Evolutionary conservation across 2,888 invertebrate species (phyloP).

Genomic region (Itoplectis maculator): DNA sequence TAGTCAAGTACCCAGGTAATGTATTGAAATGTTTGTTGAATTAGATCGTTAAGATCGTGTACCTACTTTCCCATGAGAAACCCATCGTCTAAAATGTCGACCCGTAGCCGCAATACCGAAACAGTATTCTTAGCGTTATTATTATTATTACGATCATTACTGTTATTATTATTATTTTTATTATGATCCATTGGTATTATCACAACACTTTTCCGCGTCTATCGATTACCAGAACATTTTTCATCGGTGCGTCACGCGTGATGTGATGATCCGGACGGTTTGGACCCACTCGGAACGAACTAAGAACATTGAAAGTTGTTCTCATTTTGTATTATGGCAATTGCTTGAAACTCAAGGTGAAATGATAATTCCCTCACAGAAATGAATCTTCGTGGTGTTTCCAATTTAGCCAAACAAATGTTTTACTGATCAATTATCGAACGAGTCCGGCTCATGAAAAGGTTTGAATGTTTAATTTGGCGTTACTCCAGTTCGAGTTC

Average conservation of each 20-base stretch:
- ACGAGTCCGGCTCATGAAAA: too few relatives aligned
- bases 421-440: too few relatives aligned
- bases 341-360: not conserved
- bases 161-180: conserved; percentile 7
- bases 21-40: conserved; percentile 77
- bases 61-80: conserved; percentile 14
- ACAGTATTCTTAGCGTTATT: conserved; percentile 7
- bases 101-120: conserved; percentile 40
- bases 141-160: conserved; percentile 10
- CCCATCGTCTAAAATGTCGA: conserved; percentile 26
- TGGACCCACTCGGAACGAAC: not conserved
- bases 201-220: not conserved
- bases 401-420: too few relatives aligned
- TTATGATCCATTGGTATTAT: not conserved
- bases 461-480: too few relatives aligned
- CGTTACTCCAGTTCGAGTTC: conserved; percentile 14
- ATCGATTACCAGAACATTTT: not conserved
- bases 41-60: conserved; percentile 50
- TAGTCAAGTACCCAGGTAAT: conserved; percentile 74
- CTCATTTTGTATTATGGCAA: too few relatives aligned
- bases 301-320: not conserved
- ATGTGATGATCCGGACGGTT: not conserved
- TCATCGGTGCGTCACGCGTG: not conserved
- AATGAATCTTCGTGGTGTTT: too few relatives aligned
- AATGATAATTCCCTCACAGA: too few relatives aligned